Evolutionary conservation across 2,113 vertebrate species (phyloP), one percentile per base, ranked within the genome.

Genomic region (Nyctereutes procyonoides): DNA sequence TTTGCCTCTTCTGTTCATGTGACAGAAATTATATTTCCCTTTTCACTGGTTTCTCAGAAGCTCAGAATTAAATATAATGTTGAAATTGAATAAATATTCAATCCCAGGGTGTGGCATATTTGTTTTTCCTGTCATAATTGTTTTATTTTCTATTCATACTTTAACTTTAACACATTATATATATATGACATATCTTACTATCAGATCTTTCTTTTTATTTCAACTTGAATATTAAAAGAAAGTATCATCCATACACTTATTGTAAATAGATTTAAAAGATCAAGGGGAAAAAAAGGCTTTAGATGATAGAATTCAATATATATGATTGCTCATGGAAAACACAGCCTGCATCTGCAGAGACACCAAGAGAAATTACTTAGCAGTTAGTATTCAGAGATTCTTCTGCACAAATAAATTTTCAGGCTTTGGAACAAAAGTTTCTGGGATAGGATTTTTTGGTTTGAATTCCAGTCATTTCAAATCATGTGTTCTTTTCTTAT

Each of bases 231-330:
- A 95, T 69, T 87, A 65, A 80, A 89, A 94, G 55, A 90, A 91
- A 96, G 82, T 43, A 91, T 17, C 71, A 5, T 28, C 51, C 71
- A 16, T 67, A 55, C 24, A 65, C 12, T 76, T 43, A 43, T 20
- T 1, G 8, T 71, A 63, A 97, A 84, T 48, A 97, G 17, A 83
- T 74, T 94, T 88, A 62, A 97, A 96, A 95, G 26, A 85, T n/a
- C 19, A 95, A 71, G 11, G 24, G 11, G 20, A 67, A 69, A 19
- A 87, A 85, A 96, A 84, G 26, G 12, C 10, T 93, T 80, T 82
- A 95, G 26, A 69, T 55, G 12, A 88, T 6, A 82, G 11, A 95
- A 84, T 91, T 93, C 93, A 93, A 62, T 85, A 63, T 20, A 85
- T 96, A 96, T 32, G 53, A 58, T 2, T 77, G 74, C 17, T 91